Evolutionary conservation across 2,113 vertebrate genomes (phyloP).

Genomic region (Eptatretus burgeri): DNA sequence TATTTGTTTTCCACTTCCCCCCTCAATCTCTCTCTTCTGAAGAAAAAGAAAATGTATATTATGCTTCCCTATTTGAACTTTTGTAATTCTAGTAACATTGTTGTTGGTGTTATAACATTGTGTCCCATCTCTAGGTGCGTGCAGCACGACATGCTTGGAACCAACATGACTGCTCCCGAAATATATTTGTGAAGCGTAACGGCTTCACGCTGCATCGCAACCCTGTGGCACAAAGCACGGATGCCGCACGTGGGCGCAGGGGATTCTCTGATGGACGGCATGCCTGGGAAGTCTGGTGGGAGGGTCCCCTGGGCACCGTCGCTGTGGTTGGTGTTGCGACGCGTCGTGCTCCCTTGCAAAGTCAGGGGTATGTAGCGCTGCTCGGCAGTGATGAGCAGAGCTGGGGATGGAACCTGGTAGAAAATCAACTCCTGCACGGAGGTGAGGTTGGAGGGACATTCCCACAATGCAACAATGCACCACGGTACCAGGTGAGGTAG

Average conservation of each 20-base stretch:
- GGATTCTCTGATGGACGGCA: conserved; percentile 85
- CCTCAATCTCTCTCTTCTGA: not conserved
- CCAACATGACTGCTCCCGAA: conserved; percentile 84
- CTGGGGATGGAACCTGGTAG: conserved; percentile 98
- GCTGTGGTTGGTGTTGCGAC: conserved; percentile 89
- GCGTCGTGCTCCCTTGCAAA: conserved; percentile 74
- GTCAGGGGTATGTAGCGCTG: conserved; percentile 82
- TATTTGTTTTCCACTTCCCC: not conserved
- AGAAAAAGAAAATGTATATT: not conserved
- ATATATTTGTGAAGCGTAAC: conserved; percentile 93
- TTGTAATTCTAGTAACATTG: not conserved
- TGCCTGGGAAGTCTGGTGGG: conserved; percentile 99
- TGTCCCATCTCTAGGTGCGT: conserved; percentile 30
- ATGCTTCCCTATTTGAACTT: not conserved
- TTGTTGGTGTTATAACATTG: not conserved
- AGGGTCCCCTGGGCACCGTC: conserved; percentile 81
- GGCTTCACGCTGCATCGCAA: conserved; percentile 92
- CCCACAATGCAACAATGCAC: conserved; percentile 92
- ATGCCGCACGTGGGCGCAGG: conserved; percentile 77
- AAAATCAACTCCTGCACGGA: conserved; percentile 90
- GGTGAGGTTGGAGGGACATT: conserved; percentile 91
- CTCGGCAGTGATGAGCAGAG: conserved; percentile 91
- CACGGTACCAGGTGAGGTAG: conserved; percentile 66
- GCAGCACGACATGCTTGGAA: conserved; percentile 72
- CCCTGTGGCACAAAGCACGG: conserved; percentile 91